Base-by-base conservation (phyloP, 2,113 vertebrate genomes). In the Conger conger region DNA sequence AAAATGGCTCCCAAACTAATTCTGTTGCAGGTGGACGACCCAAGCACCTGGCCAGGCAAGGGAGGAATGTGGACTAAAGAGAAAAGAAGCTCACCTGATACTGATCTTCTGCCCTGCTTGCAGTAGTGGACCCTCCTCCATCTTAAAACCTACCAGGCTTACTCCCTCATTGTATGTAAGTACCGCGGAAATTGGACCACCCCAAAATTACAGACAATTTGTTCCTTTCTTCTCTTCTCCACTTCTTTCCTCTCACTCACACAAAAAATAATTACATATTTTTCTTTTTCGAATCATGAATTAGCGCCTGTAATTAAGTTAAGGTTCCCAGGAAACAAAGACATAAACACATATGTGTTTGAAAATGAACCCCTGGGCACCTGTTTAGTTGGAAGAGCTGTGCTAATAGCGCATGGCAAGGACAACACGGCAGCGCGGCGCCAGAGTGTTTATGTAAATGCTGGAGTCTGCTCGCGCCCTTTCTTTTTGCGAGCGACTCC, bases 11-110 rank as follows among this genome's bases (percentile, higher is more conserved):
- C 60, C 9, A 33, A 73, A 73, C 54, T 11, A 33, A 33, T 82
- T 82, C 17, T 82, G 20, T 57, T 36, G 37, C 81, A 82, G 81
- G 57, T 18, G 37, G 81, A 82, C 35, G 57, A 37, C 81, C 6
- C 81, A 38, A 36, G 84, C 80, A 35, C 0, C 85, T 23, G 73
- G 33, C 73, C 36, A 30, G n/a, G 17, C 20, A 76, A 30, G 79
- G 81, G 18, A 63, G 85, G 81, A 86, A 82, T 82, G 85, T 79
- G 81, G 85, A 82, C 68, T 40, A 42, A 82, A 63, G 85, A 78
- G 53, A 83, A 50, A 78, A 33, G 35, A 68, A 78, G 50, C 68
- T 45, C 81, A 30, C 50, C 50, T 42, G 54, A 42, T 30, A 60
- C 68, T 45, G 37, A 42, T 73, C 73, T 30, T 82, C 80, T 79